These are phyloP conservation scores for Hybognathus amarus DNA, from an alignment of 2,797 vertebrate genomes.

Conservation along the genomic window DNA sequence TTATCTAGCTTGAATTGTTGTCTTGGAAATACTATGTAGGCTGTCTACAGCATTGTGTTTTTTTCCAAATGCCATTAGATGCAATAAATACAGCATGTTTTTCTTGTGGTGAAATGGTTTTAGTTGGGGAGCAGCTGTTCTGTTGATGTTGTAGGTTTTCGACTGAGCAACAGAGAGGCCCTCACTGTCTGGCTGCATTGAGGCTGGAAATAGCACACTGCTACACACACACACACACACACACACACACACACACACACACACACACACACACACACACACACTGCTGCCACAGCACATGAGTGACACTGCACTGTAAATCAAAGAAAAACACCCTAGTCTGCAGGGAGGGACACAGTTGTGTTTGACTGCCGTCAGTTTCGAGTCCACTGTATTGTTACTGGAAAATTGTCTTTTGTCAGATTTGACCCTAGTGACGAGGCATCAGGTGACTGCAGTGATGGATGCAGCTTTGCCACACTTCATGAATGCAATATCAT, in stretches of 20 bases:
- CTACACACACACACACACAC: not conserved
- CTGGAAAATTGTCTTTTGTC: constrained; percentile 19
- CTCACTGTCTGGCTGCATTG: constrained; percentile 24
- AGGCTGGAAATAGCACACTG: constrained; percentile 49
- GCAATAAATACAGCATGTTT: not conserved
- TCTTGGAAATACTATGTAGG: not conserved
- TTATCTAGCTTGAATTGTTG: not conserved
- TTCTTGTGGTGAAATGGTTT: constrained; percentile 17
- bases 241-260: constrained; percentile 13
- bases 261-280: constrained; percentile 10
- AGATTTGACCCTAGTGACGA: not conserved
- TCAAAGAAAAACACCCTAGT: constrained; percentile 14
- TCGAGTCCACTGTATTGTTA: constrained; percentile 16
- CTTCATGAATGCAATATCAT: not conserved
- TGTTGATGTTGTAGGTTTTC: constrained; percentile 36
- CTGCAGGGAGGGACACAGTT: constrained; percentile 20
- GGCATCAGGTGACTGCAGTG: not conserved
- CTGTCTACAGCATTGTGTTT: not conserved
- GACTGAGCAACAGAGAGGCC: constrained; percentile 45
- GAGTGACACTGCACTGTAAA: constrained; percentile 43
- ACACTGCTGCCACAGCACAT: constrained; percentile 42
- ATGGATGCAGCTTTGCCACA: constrained; percentile 23
- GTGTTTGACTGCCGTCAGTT: constrained; percentile 34
- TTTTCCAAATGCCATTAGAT: not conserved
- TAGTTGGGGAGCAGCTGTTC: constrained; percentile 34